Evolutionary conservation across 2,888 invertebrate species (phyloP).

Genomic region (Nomada ruficornis): DNA sequence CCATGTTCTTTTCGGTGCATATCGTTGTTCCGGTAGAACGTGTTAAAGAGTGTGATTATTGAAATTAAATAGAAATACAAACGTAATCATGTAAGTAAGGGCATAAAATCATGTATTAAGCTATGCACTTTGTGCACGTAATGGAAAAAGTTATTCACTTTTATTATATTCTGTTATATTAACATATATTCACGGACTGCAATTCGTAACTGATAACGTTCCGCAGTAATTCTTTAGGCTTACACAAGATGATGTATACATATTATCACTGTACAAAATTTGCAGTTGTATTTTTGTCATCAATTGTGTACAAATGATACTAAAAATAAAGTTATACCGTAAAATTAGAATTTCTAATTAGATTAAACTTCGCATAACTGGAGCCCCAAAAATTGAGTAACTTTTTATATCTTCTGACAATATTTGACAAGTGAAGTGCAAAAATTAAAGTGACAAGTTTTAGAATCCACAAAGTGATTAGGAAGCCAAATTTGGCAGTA

Average conservation of each 20-base stretch:
- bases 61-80: slow-evolving; percentile 76
- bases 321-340: no score
- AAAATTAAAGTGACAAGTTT: no score
- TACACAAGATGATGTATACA: neutral
- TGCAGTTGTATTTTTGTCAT: neutral
- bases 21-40: slow-evolving; percentile 79
- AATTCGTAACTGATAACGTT: neutral
- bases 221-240: neutral
- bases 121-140: neutral
- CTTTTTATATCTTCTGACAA: no score
- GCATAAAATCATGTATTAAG: neutral
- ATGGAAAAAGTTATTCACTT: slow-evolving; percentile 4
- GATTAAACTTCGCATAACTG: no score
- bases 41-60: slow-evolving; percentile 77
- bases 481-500: no score
- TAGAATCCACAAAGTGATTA: no score
- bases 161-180: neutral
- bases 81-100: slow-evolving; percentile 73
- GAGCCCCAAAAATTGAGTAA: no score
- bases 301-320: no score
- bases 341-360: no score
- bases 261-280: neutral
- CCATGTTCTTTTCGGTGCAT: slow-evolving; percentile 77
- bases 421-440: no score
- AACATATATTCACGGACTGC: neutral